phyloP scores from a whole-genome alignment of 2,113 vertebrate genomes.

The Euleptes europaea region DNA sequence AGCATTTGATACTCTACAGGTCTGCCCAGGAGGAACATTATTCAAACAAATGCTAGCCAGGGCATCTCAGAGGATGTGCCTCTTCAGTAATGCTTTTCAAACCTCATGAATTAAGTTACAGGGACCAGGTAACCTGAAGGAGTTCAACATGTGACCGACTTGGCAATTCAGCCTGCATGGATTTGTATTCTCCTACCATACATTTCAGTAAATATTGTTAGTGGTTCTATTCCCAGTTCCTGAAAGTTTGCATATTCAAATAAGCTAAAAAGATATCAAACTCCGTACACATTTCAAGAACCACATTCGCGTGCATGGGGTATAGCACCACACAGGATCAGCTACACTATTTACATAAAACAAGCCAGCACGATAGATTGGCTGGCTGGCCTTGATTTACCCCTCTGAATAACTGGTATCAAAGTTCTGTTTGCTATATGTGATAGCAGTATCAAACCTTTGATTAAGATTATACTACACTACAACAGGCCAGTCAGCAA shows the following conservation, averaged over 20 bases:
- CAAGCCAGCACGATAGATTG: constrained; percentile 29
- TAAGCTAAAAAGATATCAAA: background rate
- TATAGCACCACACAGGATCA: background rate
- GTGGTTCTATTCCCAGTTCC: background rate
- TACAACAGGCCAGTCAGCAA: constrained; percentile 16
- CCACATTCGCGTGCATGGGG: background rate
- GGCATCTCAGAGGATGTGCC: no score
- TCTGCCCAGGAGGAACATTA: no score
- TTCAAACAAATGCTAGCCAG: no score
- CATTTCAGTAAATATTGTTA: background rate
- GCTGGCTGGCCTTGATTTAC: constrained; percentile 47
- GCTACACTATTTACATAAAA: constrained; percentile 3
- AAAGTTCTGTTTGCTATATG: constrained; percentile 29
- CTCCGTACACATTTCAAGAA: background rate
- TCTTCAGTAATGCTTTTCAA: background rate
- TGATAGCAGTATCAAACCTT: constrained; percentile 33
- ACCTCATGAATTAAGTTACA: no score
- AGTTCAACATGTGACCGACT: background rate
- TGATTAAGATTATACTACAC: background rate
- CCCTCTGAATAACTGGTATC: constrained; percentile 43
- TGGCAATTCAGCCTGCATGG: background rate
- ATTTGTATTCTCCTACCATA: background rate
- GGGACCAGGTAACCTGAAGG: background rate
- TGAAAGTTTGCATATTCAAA: background rate
- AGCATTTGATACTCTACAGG: background rate